Evolutionary conservation across 2,888 invertebrate genomes (phyloP), one percentile per base, ranked within the genome.

Genomic region (Agrotis segetum): DNA sequence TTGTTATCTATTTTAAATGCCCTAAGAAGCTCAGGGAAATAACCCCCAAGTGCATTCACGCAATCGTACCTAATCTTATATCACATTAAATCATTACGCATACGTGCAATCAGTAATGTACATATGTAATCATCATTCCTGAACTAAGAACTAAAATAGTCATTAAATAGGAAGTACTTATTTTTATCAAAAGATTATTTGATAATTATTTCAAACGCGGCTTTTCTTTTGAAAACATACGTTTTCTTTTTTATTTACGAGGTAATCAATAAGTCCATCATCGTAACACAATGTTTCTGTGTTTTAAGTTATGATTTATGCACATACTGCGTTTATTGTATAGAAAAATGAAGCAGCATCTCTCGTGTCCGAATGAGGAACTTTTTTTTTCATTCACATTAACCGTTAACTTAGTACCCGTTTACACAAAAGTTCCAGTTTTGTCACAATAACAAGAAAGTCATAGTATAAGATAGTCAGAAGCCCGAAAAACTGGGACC

Each of bases 111-210:
- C 46, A 63, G 21, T 44, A 29, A 7, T 17, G 29, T 53, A n/a
- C n/a, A n/a, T 74, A 34, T 34, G 7, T 34, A 40, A 64, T 40
- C 3, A 17, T 5, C 5, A 46, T 62, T 46, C 17, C 5, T 13
- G 34, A 74, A 24, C 17, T 19, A 34, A 11, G 34, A 74, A 24
- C 17, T 19, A 34, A 11, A 46, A 65, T 52, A 52, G 49, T 19
- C 7, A 24, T 66, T n/a, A 50, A n/a, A n/a, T 34, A 34, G 34
- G 34, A 17, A 11, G 11, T 34, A 16, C 11, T 11, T 16, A 21
- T 7, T 34, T 34, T 34, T 13, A 6, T 16, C 29, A 7, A 9
- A 17, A 19, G 24, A 49, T 21, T 24, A 5, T 2, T 17, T 71
- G 5, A 40, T 71, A 21, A 19, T 55, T 46, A 21, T 40, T 19